phyloP scores from a whole-genome alignment of 2,113 vertebrate species.

The Neotoma lepida region DNA sequence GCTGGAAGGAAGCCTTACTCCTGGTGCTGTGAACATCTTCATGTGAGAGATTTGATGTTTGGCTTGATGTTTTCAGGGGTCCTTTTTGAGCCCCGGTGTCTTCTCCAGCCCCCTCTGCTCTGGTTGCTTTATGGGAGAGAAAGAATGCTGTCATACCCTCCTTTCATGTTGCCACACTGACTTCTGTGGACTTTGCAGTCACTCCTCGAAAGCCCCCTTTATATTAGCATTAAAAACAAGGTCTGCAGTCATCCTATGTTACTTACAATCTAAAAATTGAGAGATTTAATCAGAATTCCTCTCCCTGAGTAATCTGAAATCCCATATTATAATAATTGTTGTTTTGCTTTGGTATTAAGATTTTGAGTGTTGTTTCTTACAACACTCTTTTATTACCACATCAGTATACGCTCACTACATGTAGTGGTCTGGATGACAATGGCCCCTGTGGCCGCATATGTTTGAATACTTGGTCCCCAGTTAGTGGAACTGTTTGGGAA shows the following conservation, averaged over 20 bases:
- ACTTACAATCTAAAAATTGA: slow-evolving; percentile 31
- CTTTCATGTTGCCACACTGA: neutral
- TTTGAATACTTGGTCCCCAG: neutral
- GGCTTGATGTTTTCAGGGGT: neutral
- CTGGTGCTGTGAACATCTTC: neutral
- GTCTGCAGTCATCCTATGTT: slow-evolving; percentile 7
- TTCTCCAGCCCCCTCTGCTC: neutral
- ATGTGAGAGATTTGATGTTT: neutral
- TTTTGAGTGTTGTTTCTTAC: slow-evolving; percentile 43
- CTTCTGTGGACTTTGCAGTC: slow-evolving; percentile 18
- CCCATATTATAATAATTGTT: slow-evolving; percentile 23
- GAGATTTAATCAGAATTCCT: slow-evolving; percentile 55
- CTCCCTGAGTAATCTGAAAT: slow-evolving; percentile 44
- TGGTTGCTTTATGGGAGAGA: neutral
- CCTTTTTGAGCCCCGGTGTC: neutral
- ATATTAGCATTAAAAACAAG: slow-evolving; percentile 45
- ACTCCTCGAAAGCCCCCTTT: neutral
- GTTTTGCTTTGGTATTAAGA: slow-evolving; percentile 53
- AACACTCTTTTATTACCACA: neutral
- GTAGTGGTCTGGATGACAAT: neutral
- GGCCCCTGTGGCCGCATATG: neutral
- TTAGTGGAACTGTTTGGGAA: neutral
- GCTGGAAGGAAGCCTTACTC: neutral
- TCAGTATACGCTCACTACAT: neutral
- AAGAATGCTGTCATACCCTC: neutral